Evolutionary conservation across 2,113 vertebrate genomes (phyloP), one percentile per base, ranked within the genome.

Genomic region (Engraulis encrasicolus): DNA sequence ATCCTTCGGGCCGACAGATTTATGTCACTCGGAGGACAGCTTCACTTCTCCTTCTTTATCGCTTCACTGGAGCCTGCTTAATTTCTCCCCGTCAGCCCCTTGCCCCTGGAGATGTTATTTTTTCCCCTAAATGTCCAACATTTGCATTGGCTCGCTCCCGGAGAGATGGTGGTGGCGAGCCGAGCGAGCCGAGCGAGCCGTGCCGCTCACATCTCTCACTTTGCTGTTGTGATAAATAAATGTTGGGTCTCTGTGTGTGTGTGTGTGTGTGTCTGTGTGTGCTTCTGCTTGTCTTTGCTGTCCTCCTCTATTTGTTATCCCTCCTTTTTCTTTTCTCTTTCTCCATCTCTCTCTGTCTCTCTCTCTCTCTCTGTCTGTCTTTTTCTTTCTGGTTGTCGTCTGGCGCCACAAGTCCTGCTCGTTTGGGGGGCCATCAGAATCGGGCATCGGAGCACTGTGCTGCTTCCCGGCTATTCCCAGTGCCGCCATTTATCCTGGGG

Each of bases 1-100:
- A 98, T 98, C 97, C 95, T 97, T 93, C 91, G 91, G 58, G 89
- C 94, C 94, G 97, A 98, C 97, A 98, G 97, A 99, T 99, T 99
- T 98, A 99, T 98, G 97, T 97, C 97, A 99, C 97, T 98, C 97
- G 93, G 96, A 99, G 97, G 97, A 99, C 96, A 96, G 96, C 97
- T 97, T 97, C 97, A 98, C 96, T 97, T 98, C 98, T 96, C 97
- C 95, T 96, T 97, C 96, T 97, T 98, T 97, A 99, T 97, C 95
- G 96, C 97, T 99, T 98, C 97, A 96, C 96, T 98, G 97, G 97
- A 99, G 97, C 97, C 97, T 96, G 97, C 96, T 98, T 99, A 97
- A 99, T 99, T 99, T 97, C 97, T 96, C 96, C 96, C 96, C 95
- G 96, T 97, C 97, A 97, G 96, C 96, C 96, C 95, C 95, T 74